Base-by-base conservation (phyloP, 2,797 vertebrate genomes). In the Erithacus rubecula region DNA sequence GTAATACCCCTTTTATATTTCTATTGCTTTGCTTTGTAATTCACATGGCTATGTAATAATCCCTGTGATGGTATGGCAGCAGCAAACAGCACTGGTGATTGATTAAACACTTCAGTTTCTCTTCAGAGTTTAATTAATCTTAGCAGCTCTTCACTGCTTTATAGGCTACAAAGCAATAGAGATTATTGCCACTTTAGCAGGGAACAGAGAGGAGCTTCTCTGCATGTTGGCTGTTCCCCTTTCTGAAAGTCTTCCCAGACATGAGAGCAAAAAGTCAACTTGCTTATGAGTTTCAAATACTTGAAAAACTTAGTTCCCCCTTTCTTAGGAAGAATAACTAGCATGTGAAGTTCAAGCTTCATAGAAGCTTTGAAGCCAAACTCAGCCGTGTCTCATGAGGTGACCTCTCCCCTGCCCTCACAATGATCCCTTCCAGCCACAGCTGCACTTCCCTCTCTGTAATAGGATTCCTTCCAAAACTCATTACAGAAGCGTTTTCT, bases 111-210 rank as follows among this genome's bases (percentile, higher is more conserved):
- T 95, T 95, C 74, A 69, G 39, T 72, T 44, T 94, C 70, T 67
- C 53, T 92, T 92, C 77, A 89, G 83, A 69, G 59, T 82, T 96
- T 95, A 95, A 94, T 95, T 94, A 95, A 95, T 95, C 81, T 82
- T 67, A 90, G 90, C 86, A 93, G 80, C 44, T 92, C 63, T 81
- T 94, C 65, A 69, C 75, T 93, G 87, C 79, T 91, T 71, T 64
- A 43, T 62, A 78, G 91, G 27, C 70, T 95, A 53, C 95, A 88
- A 81, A 81, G 55, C 65, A 69, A 23, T 44, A 46, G 83, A 83
- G 55, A 89, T 96, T 76, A 76, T 95, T 91, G 87, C 65, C 32
- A 23, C 71, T 82, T 83, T 49, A 49, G 53, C 21, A 11, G 52
- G 47, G 70, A 79, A 49, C 3, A 46, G 34, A 60, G 53, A 71